Percentiles rank a stretch among this genome's conserved stretches.
These are phyloP conservation scores for Drymodes brunneopygia DNA, from an alignment of 2,113 vertebrate genomes.

Conservation along the genomic window DNA sequence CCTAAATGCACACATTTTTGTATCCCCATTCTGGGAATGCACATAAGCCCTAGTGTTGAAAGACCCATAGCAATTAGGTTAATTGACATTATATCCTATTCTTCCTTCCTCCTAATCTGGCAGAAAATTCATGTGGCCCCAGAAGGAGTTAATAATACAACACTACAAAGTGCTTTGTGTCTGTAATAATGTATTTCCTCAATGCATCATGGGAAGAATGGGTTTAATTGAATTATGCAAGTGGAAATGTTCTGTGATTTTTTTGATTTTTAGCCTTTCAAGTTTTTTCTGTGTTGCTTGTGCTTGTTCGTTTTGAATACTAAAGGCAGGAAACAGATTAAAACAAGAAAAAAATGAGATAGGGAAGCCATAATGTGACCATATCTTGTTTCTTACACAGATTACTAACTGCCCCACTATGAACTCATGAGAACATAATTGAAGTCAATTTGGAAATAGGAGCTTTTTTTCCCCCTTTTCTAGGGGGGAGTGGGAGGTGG, in stretches of 20 bases:
- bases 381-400: background rate
- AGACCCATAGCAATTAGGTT: background rate
- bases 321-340: background rate
- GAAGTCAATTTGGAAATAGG: background rate
- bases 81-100: background rate
- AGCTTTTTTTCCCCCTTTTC: background rate
- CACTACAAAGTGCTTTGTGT: background rate
- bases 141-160: constrained; percentile 34
- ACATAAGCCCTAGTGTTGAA: background rate
- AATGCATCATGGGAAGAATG: background rate
- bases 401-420: background rate
- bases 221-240: constrained; percentile 16
- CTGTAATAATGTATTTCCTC: background rate
- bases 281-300: background rate
- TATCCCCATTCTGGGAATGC: background rate
- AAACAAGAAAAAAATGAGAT: background rate
- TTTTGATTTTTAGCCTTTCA: background rate
- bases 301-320: background rate
- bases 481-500: background rate
- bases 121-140: background rate
- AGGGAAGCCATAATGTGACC: background rate
- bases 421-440: background rate
- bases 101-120: background rate
- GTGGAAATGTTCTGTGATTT: background rate
- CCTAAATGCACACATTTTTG: background rate